phyloP scores from a whole-genome alignment of 2,113 vertebrate genomes.

The Diadophis punctatus region DNA sequence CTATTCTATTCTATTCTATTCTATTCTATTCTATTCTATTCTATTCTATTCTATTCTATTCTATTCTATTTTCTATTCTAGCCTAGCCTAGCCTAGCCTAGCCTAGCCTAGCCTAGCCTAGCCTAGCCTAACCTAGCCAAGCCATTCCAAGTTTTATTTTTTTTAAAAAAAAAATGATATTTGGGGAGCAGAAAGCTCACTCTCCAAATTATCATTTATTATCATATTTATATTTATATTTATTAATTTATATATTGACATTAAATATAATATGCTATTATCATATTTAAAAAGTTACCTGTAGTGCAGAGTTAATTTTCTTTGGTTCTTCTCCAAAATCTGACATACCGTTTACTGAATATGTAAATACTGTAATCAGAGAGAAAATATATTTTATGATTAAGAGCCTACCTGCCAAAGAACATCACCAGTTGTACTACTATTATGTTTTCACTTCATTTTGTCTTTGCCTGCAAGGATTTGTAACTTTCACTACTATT shows the following conservation, averaged over 20 bases:
- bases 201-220: not conserved
- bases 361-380: conserved; percentile 82
- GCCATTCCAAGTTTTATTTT: not conserved
- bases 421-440: not conserved
- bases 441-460: not conserved
- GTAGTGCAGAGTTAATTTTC: conserved; percentile 70
- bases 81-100: too few relatives aligned
- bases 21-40: too few relatives aligned
- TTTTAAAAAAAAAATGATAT: not conserved
- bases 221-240: not conserved
- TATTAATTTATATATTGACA: not conserved
- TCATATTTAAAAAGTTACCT: conserved; percentile 5
- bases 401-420: not conserved
- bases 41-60: too few relatives aligned
- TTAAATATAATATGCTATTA: not conserved
- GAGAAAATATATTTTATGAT: conserved; percentile 31
- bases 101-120: too few relatives aligned
- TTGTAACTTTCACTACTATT: not conserved
- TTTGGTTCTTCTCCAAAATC: conserved; percentile 78
- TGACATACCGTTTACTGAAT: conserved; percentile 85
- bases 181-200: not conserved
- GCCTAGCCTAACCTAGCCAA: too few relatives aligned
- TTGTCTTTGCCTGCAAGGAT: not conserved
- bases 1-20: too few relatives aligned
- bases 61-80: too few relatives aligned